Evolutionary conservation across 2,113 vertebrate species (phyloP).

Genomic region (Sinocyclocheilus maitianheensis): DNA sequence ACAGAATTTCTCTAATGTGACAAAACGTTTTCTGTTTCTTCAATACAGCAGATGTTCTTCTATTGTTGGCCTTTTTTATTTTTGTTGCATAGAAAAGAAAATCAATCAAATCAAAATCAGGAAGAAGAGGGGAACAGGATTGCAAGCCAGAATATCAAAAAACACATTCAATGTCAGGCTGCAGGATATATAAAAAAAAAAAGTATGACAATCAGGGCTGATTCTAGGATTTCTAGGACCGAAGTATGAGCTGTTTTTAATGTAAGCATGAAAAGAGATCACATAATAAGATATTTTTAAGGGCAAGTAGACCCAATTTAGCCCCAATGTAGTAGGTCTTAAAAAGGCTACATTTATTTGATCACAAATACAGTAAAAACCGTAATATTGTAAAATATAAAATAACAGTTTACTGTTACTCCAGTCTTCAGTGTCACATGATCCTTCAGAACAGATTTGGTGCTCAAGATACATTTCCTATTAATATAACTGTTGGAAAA

Average conservation of each 20-base stretch:
- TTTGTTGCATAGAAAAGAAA: background rate
- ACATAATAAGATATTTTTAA: background rate
- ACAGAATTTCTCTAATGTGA: background rate
- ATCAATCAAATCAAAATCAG: too few relatives aligned
- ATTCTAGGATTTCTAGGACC: background rate
- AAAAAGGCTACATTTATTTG: too few relatives aligned
- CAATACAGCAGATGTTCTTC: background rate
- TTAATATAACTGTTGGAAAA: background rate
- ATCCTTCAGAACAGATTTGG: background rate
- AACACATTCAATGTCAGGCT: background rate
- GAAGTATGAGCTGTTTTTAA: background rate
- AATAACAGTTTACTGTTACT: background rate
- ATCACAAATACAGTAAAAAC: too few relatives aligned
- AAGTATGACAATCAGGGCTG: background rate
- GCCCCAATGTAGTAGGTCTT: background rate
- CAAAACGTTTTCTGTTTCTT: background rate
- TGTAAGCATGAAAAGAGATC: background rate
- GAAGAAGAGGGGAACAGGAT: background rate
- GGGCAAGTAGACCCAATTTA: background rate
- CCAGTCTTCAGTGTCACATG: background rate
- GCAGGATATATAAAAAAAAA: background rate
- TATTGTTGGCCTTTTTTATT: background rate
- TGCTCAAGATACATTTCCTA: background rate
- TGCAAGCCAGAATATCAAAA: background rate
- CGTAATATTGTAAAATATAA: too few relatives aligned